These are phyloP conservation scores for Lasioglossum lativentre DNA, from an alignment of 2,888 invertebrate species.

Conservation along the genomic window DNA sequence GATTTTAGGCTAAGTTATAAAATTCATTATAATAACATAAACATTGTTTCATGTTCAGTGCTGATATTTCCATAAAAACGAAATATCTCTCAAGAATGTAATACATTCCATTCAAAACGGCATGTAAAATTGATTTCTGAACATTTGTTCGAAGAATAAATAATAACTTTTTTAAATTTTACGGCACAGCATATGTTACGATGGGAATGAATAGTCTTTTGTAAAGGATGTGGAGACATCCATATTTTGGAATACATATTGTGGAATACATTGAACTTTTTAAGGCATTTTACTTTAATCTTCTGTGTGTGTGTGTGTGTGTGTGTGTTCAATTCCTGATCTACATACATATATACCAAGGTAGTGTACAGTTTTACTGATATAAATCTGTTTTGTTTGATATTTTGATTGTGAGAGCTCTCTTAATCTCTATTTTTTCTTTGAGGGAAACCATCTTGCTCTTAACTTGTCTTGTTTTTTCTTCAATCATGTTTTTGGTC, in stretches of 20 bases:
- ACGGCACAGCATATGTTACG: background rate
- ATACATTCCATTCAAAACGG: too few relatives aligned
- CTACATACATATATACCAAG: background rate
- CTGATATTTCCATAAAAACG: background rate
- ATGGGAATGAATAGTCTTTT: constrained; percentile 5
- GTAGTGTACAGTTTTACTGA: too few relatives aligned
- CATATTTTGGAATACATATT: constrained; percentile 3
- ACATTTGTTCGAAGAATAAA: background rate
- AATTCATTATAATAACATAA: constrained; percentile 6
- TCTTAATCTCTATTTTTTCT: background rate
- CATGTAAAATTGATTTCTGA: background rate
- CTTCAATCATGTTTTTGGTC: too few relatives aligned
- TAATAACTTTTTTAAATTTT: background rate
- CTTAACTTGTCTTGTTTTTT: too few relatives aligned
- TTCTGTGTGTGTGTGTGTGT: constrained; percentile 1
- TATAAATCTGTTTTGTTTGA: too few relatives aligned
- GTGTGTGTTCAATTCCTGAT: background rate
- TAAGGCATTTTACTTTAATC: constrained; percentile 2
- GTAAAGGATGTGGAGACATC: background rate
- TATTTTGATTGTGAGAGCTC: background rate
- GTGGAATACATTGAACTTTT: constrained; percentile 11
- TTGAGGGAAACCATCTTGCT: background rate
- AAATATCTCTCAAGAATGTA: background rate
- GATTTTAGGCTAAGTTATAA: background rate
- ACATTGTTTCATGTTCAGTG: constrained; percentile 6